Percentiles rank a stretch among this genome's conserved stretches.
These are phyloP conservation scores for Anolis apletophallus DNA, from an alignment of 2,797 vertebrate genomes.

Conservation along the genomic window DNA sequence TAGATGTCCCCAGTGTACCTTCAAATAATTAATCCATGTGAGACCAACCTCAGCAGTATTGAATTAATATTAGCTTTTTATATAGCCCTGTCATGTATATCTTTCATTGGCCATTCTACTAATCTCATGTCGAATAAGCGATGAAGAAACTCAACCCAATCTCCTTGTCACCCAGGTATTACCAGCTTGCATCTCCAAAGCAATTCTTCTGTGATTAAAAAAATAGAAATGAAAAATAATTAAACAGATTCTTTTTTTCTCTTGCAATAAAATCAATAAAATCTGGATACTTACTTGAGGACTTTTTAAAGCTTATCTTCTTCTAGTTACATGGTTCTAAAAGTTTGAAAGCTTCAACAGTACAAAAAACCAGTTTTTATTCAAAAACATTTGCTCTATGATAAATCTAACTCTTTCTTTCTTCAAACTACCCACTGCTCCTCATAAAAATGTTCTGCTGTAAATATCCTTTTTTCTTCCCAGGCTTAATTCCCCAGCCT, in stretches of 20 bases:
- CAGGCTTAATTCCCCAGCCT: too few relatives aligned
- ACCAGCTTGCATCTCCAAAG: not conserved
- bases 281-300: too few relatives aligned
- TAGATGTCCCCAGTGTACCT: not conserved
- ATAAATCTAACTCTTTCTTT: not conserved
- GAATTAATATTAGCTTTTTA: constrained; percentile 15
- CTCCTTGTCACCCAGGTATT: not conserved
- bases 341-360: not conserved
- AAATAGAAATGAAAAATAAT: too few relatives aligned
- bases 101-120: not conserved
- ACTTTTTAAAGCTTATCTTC: not conserved
- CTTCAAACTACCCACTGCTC: not conserved
- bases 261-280: not conserved
- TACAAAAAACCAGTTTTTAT: not conserved
- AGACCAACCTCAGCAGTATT: not conserved
- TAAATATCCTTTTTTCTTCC: not conserved
- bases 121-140: not conserved
- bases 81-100: not conserved
- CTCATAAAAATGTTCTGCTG: not conserved
- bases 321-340: not conserved
- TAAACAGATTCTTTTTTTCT: not conserved
- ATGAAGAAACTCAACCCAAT: not conserved
- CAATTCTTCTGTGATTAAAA: not conserved
- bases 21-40: constrained; percentile 1
- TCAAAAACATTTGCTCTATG: not conserved